phyloP scores from a whole-genome alignment of 2,113 vertebrate species.

The Rhipidura dahli region DNA sequence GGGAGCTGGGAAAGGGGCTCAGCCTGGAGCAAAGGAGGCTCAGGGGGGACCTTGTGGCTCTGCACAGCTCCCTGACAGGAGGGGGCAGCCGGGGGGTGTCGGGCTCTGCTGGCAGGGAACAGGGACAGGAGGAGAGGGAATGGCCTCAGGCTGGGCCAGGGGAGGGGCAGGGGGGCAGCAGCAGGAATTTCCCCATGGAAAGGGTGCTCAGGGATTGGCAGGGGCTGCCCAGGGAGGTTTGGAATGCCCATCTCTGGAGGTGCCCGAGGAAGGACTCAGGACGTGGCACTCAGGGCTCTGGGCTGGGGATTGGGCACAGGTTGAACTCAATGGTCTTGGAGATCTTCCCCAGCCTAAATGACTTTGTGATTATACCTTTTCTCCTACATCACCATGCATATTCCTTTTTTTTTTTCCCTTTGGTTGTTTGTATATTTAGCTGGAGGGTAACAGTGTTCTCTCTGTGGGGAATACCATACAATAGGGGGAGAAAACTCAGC shows the following conservation, averaged over 20 bases:
- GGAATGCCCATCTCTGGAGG: neutral
- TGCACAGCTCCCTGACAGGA: too few relatives aligned
- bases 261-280: too few relatives aligned
- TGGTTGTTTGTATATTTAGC: neutral
- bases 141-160: too few relatives aligned
- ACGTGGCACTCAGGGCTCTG: neutral
- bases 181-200: neutral
- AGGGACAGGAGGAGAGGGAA: too few relatives aligned
- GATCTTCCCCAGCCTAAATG: neutral
- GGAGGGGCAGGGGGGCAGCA: too few relatives aligned
- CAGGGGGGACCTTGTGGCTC: too few relatives aligned
- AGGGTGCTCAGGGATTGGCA: neutral
- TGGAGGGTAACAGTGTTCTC: neutral
- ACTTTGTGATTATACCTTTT: neutral
- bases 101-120: too few relatives aligned
- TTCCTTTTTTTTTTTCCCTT: neutral
- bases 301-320: neutral
- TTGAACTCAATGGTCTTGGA: neutral
- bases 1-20: too few relatives aligned
- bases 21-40: too few relatives aligned
- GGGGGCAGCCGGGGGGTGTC: too few relatives aligned
- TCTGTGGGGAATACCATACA: neutral
- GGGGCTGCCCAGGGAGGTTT: neutral
- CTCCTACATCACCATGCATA: neutral
- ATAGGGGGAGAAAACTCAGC: neutral